Evolutionary conservation across 2,888 invertebrate species (phyloP), one percentile per base, ranked within the genome.

Genomic region (Epinotia brunnichana): DNA sequence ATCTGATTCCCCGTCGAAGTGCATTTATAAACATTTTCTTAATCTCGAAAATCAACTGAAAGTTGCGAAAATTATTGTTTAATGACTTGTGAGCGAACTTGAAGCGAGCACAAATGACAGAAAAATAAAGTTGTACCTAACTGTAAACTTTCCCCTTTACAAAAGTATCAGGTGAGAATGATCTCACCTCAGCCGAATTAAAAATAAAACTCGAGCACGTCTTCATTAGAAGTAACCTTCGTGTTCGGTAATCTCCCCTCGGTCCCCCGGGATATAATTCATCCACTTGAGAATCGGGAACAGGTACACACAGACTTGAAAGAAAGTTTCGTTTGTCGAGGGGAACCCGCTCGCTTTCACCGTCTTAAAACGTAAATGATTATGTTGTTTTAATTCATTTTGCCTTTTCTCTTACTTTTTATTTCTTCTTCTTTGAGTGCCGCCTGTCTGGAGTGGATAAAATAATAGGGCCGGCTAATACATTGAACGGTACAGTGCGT

Each of bases 331-430:
- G 89, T 90, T 89, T 89, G 88, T 82, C 83, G 89, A 90, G 91
- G 91, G 90, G 90, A 87, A 81, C 84, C 86, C 87, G 83, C 87
- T 86, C 85, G 84, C 87, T 87, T 85, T 87, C 86, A 81, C 84
- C 85, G 85, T 88, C 89, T 89, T 90, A 88, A 90, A 90, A 89
- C 90, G 87, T 91, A 90, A 91, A 91, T 90, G 88, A 92, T 92
- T 91, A 91, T 91, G 91, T 92, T 92, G 89, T 91, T 92, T 92
- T 92, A 91, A 92, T 92, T 92, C 90, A 89, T 91, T 92, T 89
- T 91, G 91, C 91, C 91, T 87, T 87, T 87, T 87, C 80, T 85
- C 82, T 86, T 88, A 83, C 83, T 86, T 90, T 89, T 89, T 85
- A 84, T 88, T 90, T 85, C 83, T 87, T 87, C 81, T 80, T 85